Conservation (phyloP, 2,113 vertebrate species). For the Emydura subglobosa region DNA sequence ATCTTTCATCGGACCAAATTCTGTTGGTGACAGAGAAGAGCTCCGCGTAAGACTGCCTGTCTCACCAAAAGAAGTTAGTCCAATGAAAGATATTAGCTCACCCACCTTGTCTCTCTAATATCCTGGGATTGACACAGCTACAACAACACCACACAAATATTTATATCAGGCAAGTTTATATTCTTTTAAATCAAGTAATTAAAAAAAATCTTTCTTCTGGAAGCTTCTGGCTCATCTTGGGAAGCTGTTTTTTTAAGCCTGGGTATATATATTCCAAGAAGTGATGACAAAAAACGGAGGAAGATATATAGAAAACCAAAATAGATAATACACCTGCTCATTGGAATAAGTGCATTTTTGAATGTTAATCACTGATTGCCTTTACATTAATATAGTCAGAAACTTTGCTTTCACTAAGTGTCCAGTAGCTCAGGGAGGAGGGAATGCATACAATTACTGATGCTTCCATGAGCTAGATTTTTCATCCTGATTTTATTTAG, state of each 20-base stretch:
- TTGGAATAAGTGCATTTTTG: not conserved
- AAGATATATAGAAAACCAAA: not conserved
- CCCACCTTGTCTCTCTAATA: not conserved
- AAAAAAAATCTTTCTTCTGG: not conserved
- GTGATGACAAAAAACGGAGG: not conserved
- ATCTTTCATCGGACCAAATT: not conserved
- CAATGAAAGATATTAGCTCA: not conserved
- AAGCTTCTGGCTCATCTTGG: not conserved
- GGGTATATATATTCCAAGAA: not conserved
- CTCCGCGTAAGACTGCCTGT: not conserved
- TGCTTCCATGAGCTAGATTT: not conserved
- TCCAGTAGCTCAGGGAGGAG: not conserved
- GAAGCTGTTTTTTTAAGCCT: not conserved
- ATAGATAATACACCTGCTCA: not conserved
- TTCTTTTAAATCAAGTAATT: not conserved
- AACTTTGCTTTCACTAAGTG: slow-evolving; percentile 23
- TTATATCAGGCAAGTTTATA: not conserved
- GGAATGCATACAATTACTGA: slow-evolving; percentile 4
- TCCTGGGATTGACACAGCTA: not conserved
- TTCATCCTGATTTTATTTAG: not conserved
- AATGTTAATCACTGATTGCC: slow-evolving; percentile 32
- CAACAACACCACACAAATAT: not conserved
- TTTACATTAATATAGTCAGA: slow-evolving; percentile 10
- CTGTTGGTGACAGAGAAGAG: not conserved
- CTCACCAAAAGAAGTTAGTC: not conserved